Evolutionary conservation across 2,113 vertebrate species (phyloP).

Genomic region (Bubo blakistoni): DNA sequence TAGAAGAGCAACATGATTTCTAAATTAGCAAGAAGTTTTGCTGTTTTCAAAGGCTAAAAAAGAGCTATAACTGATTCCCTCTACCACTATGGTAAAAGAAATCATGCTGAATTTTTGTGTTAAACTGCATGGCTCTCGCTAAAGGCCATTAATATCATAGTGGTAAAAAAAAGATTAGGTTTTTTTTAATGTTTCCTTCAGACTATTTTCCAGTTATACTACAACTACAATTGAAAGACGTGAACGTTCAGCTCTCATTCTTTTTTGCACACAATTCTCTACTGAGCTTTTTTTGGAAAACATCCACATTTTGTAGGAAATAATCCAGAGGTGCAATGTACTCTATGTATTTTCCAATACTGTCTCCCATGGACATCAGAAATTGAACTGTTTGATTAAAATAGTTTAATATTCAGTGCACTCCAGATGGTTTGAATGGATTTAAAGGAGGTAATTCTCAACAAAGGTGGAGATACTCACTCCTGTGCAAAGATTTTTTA

Average conservation of each 20-base stretch:
- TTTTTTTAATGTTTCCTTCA: neutral
- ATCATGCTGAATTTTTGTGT: neutral
- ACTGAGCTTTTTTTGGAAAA: neutral
- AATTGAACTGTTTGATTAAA: neutral
- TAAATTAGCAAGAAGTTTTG: neutral
- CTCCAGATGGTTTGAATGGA: neutral
- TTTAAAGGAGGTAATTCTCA: neutral
- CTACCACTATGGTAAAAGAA: neutral
- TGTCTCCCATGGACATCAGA: neutral
- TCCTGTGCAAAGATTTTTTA: neutral
- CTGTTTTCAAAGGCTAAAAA: neutral
- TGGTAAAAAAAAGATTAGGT: neutral
- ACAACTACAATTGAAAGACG: neutral
- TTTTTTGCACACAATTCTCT: neutral
- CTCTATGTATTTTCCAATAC: neutral
- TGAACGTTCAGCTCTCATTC: neutral
- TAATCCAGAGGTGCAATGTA: neutral
- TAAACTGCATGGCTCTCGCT: neutral
- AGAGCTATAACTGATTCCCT: neutral
- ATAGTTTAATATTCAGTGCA: neutral
- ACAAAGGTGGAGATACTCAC: neutral
- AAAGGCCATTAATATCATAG: neutral
- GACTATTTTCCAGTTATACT: neutral
- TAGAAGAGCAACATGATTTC: neutral
- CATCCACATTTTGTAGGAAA: neutral